Percentiles rank a stretch among this genome's conserved stretches.
Evolutionary conservation across 30 jellyfish, hydroid and myxozoan species (phyloP).

Genomic region (Aurelia sp.): DNA sequence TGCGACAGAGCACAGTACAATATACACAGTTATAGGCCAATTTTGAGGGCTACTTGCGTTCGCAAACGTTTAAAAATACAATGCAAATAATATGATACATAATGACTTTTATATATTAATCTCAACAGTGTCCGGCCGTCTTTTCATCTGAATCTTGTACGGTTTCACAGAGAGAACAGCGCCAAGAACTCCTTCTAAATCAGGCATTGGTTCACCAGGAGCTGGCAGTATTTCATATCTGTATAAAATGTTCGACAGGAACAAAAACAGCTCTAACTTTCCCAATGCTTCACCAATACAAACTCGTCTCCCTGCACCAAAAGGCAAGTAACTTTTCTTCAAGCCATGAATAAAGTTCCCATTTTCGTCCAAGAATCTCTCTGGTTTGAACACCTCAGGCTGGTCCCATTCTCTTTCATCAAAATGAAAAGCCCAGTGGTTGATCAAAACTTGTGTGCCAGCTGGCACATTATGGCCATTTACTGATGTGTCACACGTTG

Average conservation of each 20-base stretch:
- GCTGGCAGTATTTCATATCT: slow-evolving; percentile 53
- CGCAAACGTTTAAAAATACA: no score
- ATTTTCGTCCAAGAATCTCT: slow-evolving; percentile 73
- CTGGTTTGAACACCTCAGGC: slow-evolving; percentile 79
- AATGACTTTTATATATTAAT: background rate
- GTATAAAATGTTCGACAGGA: slow-evolving; percentile 58
- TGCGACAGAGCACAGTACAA: no score
- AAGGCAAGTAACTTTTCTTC: slow-evolving; percentile 82
- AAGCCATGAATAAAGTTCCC: slow-evolving; percentile 69
- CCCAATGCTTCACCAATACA: slow-evolving; percentile 95
- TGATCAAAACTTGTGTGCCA: slow-evolving; percentile 68
- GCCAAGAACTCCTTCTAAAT: slow-evolving; percentile 65
- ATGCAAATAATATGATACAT: no score
- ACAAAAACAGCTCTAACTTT: slow-evolving; percentile 74
- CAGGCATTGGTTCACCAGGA: slow-evolving; percentile 62
- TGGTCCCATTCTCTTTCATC: slow-evolving; percentile 87
- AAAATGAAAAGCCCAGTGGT: slow-evolving; percentile 85
- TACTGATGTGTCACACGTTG: slow-evolving; percentile 49
- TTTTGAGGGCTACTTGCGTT: no score
- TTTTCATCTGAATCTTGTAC: slow-evolving; percentile 44
- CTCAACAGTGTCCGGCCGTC: slow-evolving; percentile 17
- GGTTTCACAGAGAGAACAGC: slow-evolving; percentile 66
- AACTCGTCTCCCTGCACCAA: slow-evolving; percentile 95
- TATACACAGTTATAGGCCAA: no score
- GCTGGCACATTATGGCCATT: slow-evolving; percentile 70